phyloP scores from a whole-genome alignment of 2,888 invertebrate species.

The Drosophila fungiperda region DNA sequence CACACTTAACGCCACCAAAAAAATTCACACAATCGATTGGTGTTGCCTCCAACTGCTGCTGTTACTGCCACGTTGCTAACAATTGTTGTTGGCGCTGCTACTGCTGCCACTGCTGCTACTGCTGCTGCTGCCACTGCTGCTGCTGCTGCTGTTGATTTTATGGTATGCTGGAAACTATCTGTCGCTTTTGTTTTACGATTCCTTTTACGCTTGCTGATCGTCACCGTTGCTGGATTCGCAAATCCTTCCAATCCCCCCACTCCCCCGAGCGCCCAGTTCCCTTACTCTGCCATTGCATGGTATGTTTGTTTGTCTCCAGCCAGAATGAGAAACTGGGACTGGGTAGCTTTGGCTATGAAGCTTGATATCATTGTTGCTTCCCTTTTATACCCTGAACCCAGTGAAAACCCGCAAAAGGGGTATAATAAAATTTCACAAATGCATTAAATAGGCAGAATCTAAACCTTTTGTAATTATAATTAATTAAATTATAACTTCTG shows the following conservation, averaged over 20 bases:
- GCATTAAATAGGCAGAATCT: background rate
- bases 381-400: slow-evolving; percentile 16
- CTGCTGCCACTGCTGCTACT: slow-evolving; percentile 29
- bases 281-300: slow-evolving; percentile 32
- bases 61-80: slow-evolving; percentile 15
- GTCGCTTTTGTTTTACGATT: slow-evolving; percentile 80
- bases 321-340: background rate
- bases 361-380: slow-evolving; percentile 57
- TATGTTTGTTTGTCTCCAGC: slow-evolving; percentile 71
- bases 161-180: slow-evolving; percentile 74
- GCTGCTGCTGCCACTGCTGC: slow-evolving; percentile 31
- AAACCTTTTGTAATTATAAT: no score
- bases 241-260: background rate
- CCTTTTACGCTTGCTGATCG: slow-evolving; percentile 77
- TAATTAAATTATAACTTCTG: background rate
- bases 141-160: slow-evolving; percentile 60
- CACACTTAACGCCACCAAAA: slow-evolving; percentile 65
- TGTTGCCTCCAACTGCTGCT: slow-evolving; percentile 57
- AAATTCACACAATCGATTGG: slow-evolving; percentile 74
- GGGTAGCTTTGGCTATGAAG: slow-evolving; percentile 15
- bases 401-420: background rate
- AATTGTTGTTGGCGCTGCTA: slow-evolving; percentile 36
- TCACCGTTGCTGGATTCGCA: slow-evolving; percentile 50
- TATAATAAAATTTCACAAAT: background rate
- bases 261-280: background rate